These are phyloP conservation scores for Ctenicera cuprea DNA, from an alignment of 2,888 invertebrate species.

Conservation along the genomic window DNA sequence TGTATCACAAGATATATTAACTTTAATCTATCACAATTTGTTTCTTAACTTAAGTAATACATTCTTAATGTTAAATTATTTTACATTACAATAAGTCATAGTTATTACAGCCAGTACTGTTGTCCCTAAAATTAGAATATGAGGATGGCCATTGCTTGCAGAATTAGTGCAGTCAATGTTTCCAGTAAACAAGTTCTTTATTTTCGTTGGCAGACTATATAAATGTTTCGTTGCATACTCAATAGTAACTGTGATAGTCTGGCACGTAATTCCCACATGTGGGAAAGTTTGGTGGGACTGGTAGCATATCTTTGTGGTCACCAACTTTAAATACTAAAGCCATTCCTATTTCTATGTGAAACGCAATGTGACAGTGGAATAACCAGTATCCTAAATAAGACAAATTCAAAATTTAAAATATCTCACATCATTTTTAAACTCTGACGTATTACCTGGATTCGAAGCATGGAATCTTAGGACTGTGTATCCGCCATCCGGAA, in stretches of 20 bases:
- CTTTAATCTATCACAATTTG: slow-evolving; percentile 22
- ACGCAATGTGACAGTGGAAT: slow-evolving; percentile 94
- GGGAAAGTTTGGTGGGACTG: slow-evolving; percentile 85
- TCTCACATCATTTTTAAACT: too few species aligned
- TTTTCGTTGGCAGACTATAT: neutral
- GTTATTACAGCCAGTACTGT: neutral
- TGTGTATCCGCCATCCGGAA: slow-evolving; percentile 94
- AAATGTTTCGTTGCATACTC: neutral
- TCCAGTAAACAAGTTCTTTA: slow-evolving; percentile 19
- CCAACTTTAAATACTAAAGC: slow-evolving; percentile 90
- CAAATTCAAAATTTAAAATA: slow-evolving; percentile 20
- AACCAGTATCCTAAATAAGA: slow-evolving; percentile 84
- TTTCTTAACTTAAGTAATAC: neutral
- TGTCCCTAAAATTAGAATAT: too few species aligned
- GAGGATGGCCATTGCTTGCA: neutral
- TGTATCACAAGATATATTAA: slow-evolving; percentile 13
- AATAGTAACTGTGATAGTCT: neutral
- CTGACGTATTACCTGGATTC: slow-evolving; percentile 84
- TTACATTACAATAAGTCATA: neutral
- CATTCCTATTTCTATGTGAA: slow-evolving; percentile 95
- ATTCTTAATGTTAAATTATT: neutral
- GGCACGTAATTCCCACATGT: slow-evolving; percentile 75
- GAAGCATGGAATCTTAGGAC: slow-evolving; percentile 88
- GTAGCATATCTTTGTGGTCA: slow-evolving; percentile 83
- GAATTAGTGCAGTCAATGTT: neutral